A percentile compares a stretch with the other conserved stretches of the same genome.
These are phyloP conservation scores for Empidonax alnorum DNA, from an alignment of 2,113 vertebrate species.

Conservation along the genomic window DNA sequence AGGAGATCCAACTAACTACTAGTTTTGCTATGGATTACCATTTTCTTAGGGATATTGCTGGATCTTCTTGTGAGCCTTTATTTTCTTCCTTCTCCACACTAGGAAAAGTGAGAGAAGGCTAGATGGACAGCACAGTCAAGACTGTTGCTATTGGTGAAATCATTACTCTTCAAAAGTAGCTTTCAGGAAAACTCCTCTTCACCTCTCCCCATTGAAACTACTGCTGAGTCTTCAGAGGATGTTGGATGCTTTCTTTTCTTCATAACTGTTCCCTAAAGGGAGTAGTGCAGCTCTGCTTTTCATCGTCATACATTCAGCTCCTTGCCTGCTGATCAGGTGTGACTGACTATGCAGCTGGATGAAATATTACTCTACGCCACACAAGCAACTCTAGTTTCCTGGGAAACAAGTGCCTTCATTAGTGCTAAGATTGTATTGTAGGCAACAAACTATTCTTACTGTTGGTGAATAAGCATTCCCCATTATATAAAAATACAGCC, in stretches of 20 bases:
- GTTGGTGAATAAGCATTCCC: slow-evolving; percentile 66
- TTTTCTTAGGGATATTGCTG: neutral
- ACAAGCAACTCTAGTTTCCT: slow-evolving; percentile 67
- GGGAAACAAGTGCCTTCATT: slow-evolving; percentile 69
- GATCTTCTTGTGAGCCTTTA: neutral
- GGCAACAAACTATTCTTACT: slow-evolving; percentile 73
- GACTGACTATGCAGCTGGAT: neutral
- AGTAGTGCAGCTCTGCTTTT: neutral
- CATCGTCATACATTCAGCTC: neutral
- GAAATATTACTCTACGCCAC: neutral
- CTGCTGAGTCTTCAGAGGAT: neutral
- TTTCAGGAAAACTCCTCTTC: neutral
- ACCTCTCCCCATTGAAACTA: neutral
- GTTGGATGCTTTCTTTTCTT: neutral
- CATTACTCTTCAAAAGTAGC: neutral
- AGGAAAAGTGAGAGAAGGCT: neutral
- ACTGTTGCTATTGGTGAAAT: neutral
- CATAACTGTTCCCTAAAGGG: neutral
- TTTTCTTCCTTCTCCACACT: neutral
- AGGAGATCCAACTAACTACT: neutral
- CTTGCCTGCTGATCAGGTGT: neutral
- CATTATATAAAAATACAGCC: slow-evolving; percentile 71
- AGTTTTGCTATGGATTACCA: neutral
- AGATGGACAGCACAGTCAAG: neutral
- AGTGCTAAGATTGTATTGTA: slow-evolving; percentile 47